A percentile compares a stretch with the other conserved stretches of the same genome.
These are phyloP conservation scores for Zaprionus nigranus DNA, from an alignment of 1,140 invertebrate species.

Conservation along the genomic window DNA sequence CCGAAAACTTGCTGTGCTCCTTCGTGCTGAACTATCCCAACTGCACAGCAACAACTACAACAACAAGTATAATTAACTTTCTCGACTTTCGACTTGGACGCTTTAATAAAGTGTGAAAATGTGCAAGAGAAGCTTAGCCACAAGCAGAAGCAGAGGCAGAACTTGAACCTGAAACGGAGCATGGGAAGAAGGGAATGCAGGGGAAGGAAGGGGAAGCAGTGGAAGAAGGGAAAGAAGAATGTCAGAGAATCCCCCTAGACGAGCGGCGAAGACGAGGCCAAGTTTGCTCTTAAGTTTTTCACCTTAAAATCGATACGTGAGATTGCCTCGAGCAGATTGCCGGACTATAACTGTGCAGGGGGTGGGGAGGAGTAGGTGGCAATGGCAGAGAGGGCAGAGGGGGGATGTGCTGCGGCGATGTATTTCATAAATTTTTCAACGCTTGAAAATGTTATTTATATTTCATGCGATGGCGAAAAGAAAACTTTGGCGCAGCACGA, in stretches of 20 bases:
- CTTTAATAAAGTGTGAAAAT: constrained; percentile 83
- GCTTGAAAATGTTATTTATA: constrained; percentile 80
- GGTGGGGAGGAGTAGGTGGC: neutral
- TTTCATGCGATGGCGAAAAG: constrained; percentile 68
- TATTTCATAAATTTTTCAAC: constrained; percentile 81
- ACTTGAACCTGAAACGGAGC: constrained; percentile 2
- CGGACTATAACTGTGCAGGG: constrained; percentile 11
- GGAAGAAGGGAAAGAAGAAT: neutral
- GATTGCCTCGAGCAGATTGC: constrained; percentile 47
- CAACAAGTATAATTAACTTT: constrained; percentile 51
- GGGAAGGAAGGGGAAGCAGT: too few species aligned
- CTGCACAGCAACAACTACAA: neutral
- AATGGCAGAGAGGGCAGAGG: neutral
- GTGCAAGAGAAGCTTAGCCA: constrained; percentile 30
- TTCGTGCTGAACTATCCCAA: constrained; percentile 35
- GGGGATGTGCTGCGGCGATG: constrained; percentile 50
- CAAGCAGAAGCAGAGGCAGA: neutral
- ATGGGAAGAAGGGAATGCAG: too few species aligned
- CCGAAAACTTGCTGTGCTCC: constrained; percentile 26
- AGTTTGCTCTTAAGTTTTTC: constrained; percentile 56
- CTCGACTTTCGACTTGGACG: constrained; percentile 63
- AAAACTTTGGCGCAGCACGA: constrained; percentile 81
- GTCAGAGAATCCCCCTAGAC: constrained; percentile 10
- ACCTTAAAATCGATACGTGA: constrained; percentile 73
- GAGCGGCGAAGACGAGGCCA: constrained; percentile 28